Percentiles rank a stretch among this genome's conserved stretches.
Conservation (phyloP, 2,888 invertebrate species). For the Leptinotarsa haldemani region DNA sequence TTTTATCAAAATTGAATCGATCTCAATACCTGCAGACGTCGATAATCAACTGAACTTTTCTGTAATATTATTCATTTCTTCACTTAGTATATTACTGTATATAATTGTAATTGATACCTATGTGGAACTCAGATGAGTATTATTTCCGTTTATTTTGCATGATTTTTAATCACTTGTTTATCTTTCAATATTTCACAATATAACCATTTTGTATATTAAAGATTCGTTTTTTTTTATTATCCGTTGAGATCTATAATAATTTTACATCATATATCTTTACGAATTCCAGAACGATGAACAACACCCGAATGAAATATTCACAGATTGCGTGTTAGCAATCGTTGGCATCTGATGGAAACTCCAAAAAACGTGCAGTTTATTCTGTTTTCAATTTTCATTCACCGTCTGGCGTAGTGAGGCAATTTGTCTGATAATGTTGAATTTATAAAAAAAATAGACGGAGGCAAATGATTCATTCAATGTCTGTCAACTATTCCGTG, state of each 20-base stretch:
- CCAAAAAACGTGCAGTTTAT: slow-evolving; percentile 19
- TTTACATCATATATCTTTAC: not conserved
- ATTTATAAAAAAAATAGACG: not conserved
- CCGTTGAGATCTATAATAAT: not conserved
- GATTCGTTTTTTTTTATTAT: not conserved
- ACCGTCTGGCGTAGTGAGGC: not conserved
- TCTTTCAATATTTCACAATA: no score
- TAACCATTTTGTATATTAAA: no score
- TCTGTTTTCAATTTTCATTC: slow-evolving; percentile 8
- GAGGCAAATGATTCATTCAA: not conserved
- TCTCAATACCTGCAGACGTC: no score
- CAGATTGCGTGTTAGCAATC: slow-evolving; percentile 34
- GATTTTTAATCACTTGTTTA: no score
- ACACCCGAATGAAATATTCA: slow-evolving; percentile 25
- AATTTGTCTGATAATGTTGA: not conserved
- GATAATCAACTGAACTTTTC: no score
- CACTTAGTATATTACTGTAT: no score
- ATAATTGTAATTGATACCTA: no score
- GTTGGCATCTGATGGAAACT: slow-evolving; percentile 39
- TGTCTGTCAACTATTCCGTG: slow-evolving; percentile 22
- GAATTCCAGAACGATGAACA: not conserved
- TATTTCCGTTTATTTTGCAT: no score
- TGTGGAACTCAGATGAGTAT: no score
- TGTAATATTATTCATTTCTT: no score
- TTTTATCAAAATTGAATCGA: no score